phyloP scores from a whole-genome alignment of 2,888 invertebrate genomes.

The Lasioglossum morio region DNA sequence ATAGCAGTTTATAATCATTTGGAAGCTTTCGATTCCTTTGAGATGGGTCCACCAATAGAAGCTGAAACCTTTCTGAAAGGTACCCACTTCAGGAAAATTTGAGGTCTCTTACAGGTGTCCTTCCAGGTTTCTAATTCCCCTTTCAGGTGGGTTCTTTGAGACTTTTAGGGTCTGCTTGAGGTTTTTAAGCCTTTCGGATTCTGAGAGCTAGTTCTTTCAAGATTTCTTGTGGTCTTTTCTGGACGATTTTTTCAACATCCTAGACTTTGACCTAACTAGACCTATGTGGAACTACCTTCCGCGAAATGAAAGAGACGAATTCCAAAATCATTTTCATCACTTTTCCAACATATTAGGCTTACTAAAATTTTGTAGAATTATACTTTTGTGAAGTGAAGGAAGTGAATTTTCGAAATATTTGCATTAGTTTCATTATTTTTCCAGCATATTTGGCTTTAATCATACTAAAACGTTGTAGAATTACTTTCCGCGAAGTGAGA shows the following conservation, averaged over 20 bases:
- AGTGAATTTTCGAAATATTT: background rate
- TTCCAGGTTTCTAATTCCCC: background rate
- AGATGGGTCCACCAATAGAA: background rate
- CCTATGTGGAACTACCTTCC: background rate
- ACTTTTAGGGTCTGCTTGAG: background rate
- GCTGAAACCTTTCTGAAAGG: background rate
- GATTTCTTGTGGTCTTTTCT: background rate
- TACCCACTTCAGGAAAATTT: background rate
- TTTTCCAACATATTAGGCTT: background rate
- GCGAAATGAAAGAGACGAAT: background rate
- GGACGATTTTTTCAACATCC: background rate
- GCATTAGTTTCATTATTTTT: background rate
- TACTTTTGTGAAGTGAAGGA: background rate
- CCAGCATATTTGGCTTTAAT: background rate
- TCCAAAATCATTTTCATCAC: background rate
- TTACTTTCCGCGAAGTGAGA: background rate
- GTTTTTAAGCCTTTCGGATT: background rate
- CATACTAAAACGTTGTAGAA: background rate
- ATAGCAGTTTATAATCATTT: background rate
- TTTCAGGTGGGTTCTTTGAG: background rate
- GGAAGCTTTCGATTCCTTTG: background rate
- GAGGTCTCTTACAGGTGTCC: background rate
- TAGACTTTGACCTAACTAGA: background rate
- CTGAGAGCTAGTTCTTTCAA: background rate
- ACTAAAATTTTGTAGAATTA: background rate